phyloP scores from a whole-genome alignment of 2,113 vertebrate genomes.

The Gavialis gangeticus region DNA sequence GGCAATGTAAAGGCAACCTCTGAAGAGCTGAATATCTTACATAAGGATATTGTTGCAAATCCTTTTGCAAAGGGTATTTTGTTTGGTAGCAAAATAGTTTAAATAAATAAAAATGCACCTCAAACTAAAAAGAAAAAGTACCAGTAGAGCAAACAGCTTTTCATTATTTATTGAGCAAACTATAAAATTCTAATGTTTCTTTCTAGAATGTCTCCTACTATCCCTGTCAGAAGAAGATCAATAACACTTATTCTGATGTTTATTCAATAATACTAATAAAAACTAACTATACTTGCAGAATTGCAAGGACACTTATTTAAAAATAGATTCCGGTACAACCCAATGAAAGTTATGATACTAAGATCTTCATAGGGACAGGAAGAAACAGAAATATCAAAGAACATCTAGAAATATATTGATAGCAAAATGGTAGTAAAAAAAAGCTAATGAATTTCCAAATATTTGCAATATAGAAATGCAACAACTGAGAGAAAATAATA shows the following conservation, averaged over 20 bases:
- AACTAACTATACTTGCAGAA: neutral
- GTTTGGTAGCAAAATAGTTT: neutral
- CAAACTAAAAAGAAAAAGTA: neutral
- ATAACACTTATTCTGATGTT: conserved; percentile 33
- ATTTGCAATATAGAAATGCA: neutral
- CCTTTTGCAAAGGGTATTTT: neutral
- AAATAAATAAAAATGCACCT: neutral
- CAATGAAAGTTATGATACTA: neutral
- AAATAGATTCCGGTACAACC: neutral
- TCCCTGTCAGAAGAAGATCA: neutral
- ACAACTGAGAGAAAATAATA: neutral
- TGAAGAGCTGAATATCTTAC: neutral
- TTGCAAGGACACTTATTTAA: neutral
- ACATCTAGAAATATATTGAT: neutral
- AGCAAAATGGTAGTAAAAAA: neutral
- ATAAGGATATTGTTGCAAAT: neutral
- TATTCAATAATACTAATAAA: conserved; percentile 15
- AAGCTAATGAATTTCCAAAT: neutral
- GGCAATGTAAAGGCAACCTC: neutral
- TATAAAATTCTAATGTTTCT: neutral
- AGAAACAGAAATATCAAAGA: neutral
- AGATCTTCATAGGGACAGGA: neutral
- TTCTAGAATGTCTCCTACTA: neutral
- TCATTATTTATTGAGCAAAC: neutral
- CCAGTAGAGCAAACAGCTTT: neutral